Percentiles rank a stretch among this genome's conserved stretches.
These are phyloP conservation scores for Hedychridium roseum DNA, from an alignment of 2,888 invertebrate genomes.

Conservation along the genomic window DNA sequence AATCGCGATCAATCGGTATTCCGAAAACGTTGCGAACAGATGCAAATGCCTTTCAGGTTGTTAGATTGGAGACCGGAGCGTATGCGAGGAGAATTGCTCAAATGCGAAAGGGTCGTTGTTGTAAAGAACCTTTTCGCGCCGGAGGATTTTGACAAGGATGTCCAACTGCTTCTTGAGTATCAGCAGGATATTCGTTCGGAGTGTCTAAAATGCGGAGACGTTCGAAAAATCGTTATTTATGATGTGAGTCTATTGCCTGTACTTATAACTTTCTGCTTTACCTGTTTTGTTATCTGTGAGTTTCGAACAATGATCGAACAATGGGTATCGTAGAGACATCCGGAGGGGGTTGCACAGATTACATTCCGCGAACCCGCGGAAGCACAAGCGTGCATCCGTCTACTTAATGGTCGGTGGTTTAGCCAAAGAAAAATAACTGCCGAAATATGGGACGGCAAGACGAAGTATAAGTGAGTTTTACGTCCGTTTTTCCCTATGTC, in stretches of 20 bases:
- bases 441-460: conserved; percentile 94
- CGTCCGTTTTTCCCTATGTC: too few relatives aligned
- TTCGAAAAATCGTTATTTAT: conserved; percentile 88
- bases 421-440: conserved; percentile 86
- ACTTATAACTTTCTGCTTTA: neutral
- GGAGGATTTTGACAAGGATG: conserved; percentile 87
- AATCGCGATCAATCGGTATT: too few relatives aligned
- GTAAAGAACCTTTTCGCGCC: conserved; percentile 93
- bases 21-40: too few relatives aligned
- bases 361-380: conserved; percentile 89
- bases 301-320: neutral
- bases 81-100: conserved; percentile 82
- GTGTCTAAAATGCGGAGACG: conserved; percentile 89
- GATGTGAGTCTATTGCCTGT: conserved; percentile 77
- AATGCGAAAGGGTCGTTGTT: conserved; percentile 90
- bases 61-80: conserved; percentile 98
- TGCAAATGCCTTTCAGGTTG: conserved; percentile 73
- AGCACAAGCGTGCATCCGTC: conserved; percentile 87
- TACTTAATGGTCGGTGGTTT: conserved; percentile 91
- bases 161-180: conserved; percentile 87
- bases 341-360: conserved; percentile 93
- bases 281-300: neutral
- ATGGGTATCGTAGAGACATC: conserved; percentile 82
- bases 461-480: conserved; percentile 82
- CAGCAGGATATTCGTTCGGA: conserved; percentile 91